A percentile compares a stretch with the other conserved stretches of the same genome.
phyloP scores from a whole-genome alignment of 2,888 invertebrate genomes.

The Lasioglossum figueresi region DNA sequence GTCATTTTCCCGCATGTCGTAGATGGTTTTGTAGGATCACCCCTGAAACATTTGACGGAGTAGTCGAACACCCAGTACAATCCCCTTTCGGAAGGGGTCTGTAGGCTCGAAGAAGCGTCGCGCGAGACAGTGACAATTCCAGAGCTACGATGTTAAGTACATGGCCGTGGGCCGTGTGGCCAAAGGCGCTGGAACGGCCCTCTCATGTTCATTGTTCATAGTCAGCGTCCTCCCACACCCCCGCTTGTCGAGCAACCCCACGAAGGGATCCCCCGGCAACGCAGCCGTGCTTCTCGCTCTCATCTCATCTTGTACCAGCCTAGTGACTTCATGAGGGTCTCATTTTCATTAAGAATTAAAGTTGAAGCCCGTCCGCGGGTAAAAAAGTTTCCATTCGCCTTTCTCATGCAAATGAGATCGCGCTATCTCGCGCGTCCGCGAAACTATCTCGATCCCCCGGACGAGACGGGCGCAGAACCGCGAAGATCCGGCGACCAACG shows the following conservation, averaged over 20 bases:
- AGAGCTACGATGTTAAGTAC: slow-evolving; percentile 81
- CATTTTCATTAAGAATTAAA: slow-evolving; percentile 83
- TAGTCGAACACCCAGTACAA: not conserved
- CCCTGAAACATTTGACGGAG: not conserved
- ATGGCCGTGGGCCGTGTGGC: slow-evolving; percentile 81
- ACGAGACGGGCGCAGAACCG: slow-evolving; percentile 63
- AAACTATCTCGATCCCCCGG: slow-evolving; percentile 70
- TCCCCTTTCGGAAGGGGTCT: not conserved
- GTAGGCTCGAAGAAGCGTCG: slow-evolving; percentile 22
- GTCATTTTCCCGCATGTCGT: not conserved
- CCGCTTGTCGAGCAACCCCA: slow-evolving; percentile 59
- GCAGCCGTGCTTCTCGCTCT: slow-evolving; percentile 62
- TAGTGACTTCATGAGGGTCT: slow-evolving; percentile 80
- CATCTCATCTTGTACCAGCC: slow-evolving; percentile 77
- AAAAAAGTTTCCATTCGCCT: slow-evolving; percentile 77
- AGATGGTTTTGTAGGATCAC: not conserved
- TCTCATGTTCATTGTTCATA: slow-evolving; percentile 82
- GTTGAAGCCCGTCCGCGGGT: slow-evolving; percentile 71
- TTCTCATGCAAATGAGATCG: slow-evolving; percentile 77
- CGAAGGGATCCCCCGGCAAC: slow-evolving; percentile 52
- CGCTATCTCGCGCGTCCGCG: slow-evolving; percentile 67
- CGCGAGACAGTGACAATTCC: slow-evolving; percentile 76
- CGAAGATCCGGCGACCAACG: slow-evolving; percentile 50
- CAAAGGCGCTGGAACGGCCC: slow-evolving; percentile 82
- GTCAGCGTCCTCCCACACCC: slow-evolving; percentile 72